Conservation (phyloP, 2,113 vertebrate species). For the Pluvianellus socialis region DNA sequence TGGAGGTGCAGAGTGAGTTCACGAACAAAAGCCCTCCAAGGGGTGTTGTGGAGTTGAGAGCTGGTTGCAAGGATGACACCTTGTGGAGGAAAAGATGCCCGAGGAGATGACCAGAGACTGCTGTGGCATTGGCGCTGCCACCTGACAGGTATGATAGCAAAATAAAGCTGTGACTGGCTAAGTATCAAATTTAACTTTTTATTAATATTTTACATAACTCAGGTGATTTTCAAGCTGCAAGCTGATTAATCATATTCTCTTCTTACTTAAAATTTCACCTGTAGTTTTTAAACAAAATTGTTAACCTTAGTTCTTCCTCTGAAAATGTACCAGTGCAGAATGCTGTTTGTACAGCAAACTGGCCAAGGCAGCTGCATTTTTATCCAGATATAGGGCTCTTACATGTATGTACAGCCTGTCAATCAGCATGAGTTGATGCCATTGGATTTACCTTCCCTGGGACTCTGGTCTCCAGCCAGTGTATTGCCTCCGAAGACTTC, state of each 20-base stretch:
- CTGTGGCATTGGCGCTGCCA: background rate
- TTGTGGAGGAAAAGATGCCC: background rate
- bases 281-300: background rate
- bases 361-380: background rate
- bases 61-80: background rate
- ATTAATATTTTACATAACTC: background rate
- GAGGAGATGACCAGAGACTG: background rate
- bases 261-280: background rate
- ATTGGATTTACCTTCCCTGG: background rate
- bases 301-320: background rate
- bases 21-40: background rate
- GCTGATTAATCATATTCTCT: background rate
- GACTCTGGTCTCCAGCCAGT: background rate
- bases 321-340: background rate
- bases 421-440: background rate
- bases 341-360: background rate
- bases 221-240: background rate
- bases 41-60: background rate
- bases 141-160: accelerated
- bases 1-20: background rate
- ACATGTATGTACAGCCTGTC: background rate
- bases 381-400: background rate
- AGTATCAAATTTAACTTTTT: background rate
- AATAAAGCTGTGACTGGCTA: background rate
- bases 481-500: background rate